Conservation (phyloP, 1,140 invertebrate species). For the Bombus consobrinus region DNA sequence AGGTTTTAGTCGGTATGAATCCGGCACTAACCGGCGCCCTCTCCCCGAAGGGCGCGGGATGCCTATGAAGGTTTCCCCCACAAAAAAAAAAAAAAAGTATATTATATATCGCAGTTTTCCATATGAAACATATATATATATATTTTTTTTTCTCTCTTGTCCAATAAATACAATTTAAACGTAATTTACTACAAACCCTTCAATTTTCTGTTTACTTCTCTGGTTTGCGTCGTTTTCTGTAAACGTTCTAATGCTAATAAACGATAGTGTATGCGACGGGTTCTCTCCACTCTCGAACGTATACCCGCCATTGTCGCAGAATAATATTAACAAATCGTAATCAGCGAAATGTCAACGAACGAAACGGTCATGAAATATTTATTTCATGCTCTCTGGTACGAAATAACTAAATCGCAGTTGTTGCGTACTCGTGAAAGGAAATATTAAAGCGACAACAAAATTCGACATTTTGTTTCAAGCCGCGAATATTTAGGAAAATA, state of each 20-base stretch:
- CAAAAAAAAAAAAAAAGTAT: no score
- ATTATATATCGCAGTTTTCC: no score
- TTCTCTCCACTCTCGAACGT: no score
- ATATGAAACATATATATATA: not conserved
- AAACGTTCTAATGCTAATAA: not conserved
- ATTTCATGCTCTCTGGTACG: not conserved
- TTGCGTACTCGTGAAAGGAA: not conserved
- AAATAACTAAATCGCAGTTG: not conserved
- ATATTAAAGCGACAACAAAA: conserved; percentile 2
- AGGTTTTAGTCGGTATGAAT: no score
- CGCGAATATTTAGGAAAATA: not conserved
- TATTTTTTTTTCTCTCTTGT: not conserved
- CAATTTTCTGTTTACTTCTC: not conserved
- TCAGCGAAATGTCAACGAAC: not conserved
- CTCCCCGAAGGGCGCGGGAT: no score
- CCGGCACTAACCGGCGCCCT: no score
- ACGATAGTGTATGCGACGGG: not conserved
- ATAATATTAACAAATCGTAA: conserved; percentile 35
- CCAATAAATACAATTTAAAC: not conserved
- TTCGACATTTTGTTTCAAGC: not conserved
- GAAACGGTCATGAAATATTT: not conserved
- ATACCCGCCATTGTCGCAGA: not conserved
- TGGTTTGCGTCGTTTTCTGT: not conserved
- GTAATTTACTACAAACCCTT: not conserved
- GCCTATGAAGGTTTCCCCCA: no score